Percentiles rank a stretch among this genome's conserved stretches.
These are phyloP conservation scores for Syngnathus floridae DNA, from an alignment of 2,113 vertebrate genomes.

Conservation along the genomic window DNA sequence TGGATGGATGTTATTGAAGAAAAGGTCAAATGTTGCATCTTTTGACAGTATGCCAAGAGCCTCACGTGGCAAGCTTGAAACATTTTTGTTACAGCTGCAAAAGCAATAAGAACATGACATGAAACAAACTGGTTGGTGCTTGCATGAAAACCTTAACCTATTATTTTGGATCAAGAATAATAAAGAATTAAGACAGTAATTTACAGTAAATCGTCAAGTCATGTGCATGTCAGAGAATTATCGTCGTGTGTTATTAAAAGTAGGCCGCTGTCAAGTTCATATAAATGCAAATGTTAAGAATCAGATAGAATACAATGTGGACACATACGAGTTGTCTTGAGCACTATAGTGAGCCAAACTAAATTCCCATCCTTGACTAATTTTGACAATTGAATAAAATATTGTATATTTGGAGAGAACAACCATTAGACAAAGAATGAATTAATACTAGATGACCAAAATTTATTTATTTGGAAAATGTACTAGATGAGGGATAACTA, in stretches of 20 bases:
- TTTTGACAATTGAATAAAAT: too few species aligned
- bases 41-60: slow-evolving; percentile 6
- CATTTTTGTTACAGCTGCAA: slow-evolving; percentile 41
- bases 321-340: background rate
- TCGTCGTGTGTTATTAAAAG: background rate
- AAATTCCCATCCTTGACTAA: too few species aligned
- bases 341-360: too few species aligned
- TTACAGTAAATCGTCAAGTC: background rate
- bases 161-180: background rate
- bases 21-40: slow-evolving; percentile 17
- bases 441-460: too few species aligned
- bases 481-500: too few species aligned
- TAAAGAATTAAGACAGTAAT: background rate
- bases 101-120: background rate
- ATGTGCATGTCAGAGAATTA: background rate
- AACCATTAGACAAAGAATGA: too few species aligned
- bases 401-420: too few species aligned
- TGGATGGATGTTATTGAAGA: slow-evolving; percentile 27
- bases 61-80: slow-evolving; percentile 19
- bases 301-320: background rate
- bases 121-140: too few species aligned
- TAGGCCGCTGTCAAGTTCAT: background rate
- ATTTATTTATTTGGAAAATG: too few species aligned
- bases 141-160: background rate
- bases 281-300: background rate